phyloP scores from a whole-genome alignment of 2,797 vertebrate genomes.

The Carapus acus region DNA sequence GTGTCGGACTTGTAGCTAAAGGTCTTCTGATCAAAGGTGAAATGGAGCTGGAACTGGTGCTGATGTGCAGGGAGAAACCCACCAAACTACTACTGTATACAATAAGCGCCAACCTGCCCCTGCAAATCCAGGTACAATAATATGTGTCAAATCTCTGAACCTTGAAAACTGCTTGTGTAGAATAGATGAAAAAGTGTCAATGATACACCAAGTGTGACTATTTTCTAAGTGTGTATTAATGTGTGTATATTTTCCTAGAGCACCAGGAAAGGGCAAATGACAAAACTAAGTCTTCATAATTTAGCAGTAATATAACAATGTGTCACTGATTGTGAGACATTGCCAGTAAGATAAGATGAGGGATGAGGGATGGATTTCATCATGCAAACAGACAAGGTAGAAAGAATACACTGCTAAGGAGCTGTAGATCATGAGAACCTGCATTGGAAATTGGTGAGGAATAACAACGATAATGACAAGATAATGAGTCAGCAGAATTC shows the following conservation, averaged over 20 bases:
- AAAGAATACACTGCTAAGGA: constrained; percentile 15
- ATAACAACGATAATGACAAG: too few relatives aligned
- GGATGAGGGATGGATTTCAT: constrained; percentile 37
- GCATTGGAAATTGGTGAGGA: constrained; percentile 11
- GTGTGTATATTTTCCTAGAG: too few relatives aligned
- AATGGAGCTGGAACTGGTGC: constrained; percentile 88
- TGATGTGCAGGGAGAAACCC: constrained; percentile 90
- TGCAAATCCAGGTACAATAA: constrained; percentile 85
- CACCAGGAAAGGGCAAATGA: too few relatives aligned
- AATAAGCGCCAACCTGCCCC: constrained; percentile 85
- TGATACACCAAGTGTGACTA: too few relatives aligned
- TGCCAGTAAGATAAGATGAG: constrained; percentile 32
- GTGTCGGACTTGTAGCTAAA: constrained; percentile 88
- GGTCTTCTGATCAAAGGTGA: constrained; percentile 90
- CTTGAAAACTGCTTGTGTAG: too few relatives aligned
- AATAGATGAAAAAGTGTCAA: too few relatives aligned
- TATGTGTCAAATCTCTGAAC: too few relatives aligned
- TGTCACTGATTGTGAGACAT: constrained; percentile 42
- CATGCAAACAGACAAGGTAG: constrained; percentile 20
- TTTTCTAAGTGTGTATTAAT: too few relatives aligned
- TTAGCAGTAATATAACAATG: constrained; percentile 42
- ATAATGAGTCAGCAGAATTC: background rate
- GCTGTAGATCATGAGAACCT: background rate
- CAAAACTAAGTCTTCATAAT: too few relatives aligned
- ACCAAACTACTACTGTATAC: constrained; percentile 81